Percentiles rank a stretch among this genome's conserved stretches.
These are phyloP conservation scores for Graptemys geographica DNA, from an alignment of 2,797 vertebrate species.

Conservation along the genomic window DNA sequence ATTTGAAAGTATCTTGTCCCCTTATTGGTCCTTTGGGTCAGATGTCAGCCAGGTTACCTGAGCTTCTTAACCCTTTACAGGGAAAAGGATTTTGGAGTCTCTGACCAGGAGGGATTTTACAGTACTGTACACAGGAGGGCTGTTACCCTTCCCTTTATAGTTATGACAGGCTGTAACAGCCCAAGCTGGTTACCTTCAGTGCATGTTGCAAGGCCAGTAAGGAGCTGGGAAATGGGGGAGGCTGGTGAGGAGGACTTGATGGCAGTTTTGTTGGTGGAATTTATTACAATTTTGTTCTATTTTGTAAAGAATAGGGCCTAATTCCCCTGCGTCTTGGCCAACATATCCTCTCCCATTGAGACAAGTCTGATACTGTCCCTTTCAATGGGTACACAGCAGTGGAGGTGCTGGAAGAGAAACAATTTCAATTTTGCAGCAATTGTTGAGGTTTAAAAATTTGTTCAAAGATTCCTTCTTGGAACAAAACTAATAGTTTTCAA, in stretches of 20 bases:
- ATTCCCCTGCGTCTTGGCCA: neutral
- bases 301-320: neutral
- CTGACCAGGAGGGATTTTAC: no score
- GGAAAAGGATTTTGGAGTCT: no score
- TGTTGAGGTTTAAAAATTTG: neutral
- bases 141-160: no score
- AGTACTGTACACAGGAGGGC: no score
- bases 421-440: neutral
- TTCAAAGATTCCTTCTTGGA: neutral
- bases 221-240: neutral
- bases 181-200: no score
- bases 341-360: neutral
- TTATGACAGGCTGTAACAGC: no score
- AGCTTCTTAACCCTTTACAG: no score
- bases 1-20: no score
- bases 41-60: no score
- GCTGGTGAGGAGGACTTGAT: neutral
- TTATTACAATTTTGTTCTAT: neutral
- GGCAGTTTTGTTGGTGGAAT: neutral
- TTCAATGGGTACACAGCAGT: neutral
- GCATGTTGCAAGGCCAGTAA: neutral
- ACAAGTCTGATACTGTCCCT: neutral
- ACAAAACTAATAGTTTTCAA: neutral
- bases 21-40: no score
- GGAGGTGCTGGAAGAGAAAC: neutral